These are phyloP conservation scores for Rattus rattus DNA, from an alignment of 2,113 vertebrate genomes.

Conservation along the genomic window DNA sequence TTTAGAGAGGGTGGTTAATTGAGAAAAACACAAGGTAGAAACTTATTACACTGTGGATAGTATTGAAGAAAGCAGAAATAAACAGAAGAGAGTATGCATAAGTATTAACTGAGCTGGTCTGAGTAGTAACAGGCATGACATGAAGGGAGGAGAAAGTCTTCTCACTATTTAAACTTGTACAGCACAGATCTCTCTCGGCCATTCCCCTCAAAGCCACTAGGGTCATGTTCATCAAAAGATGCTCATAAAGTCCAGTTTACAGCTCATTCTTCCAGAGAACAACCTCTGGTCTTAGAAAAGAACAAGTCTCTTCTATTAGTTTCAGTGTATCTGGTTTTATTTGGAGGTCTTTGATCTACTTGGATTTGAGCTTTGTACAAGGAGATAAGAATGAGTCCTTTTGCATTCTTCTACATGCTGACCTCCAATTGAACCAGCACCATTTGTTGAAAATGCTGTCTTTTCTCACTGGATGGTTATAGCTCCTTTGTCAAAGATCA, in stretches of 20 bases:
- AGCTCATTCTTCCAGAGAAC: background rate
- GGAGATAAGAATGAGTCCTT: no score
- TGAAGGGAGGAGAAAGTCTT: background rate
- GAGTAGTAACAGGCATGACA: background rate
- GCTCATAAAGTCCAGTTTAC: background rate
- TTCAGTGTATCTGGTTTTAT: no score
- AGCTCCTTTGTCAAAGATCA: no score
- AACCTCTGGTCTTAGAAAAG: background rate
- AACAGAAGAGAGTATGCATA: background rate
- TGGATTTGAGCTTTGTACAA: no score
- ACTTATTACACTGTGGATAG: background rate
- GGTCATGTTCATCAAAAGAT: background rate
- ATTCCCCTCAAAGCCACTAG: rapidly evolving
- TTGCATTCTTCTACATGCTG: no score
- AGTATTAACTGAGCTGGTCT: background rate
- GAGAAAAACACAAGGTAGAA: background rate
- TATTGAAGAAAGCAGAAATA: background rate
- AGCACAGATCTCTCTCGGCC: background rate
- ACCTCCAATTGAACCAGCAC: no score
- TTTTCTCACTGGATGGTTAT: no score
- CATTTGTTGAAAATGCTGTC: no score
- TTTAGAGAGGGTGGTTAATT: background rate
- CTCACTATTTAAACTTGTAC: background rate
- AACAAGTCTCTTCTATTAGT: background rate
- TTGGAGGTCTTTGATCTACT: no score